Percentiles rank a stretch among this genome's conserved stretches.
These are phyloP conservation scores for Achroia grisella DNA, from an alignment of 1,140 invertebrate species.

Conservation along the genomic window DNA sequence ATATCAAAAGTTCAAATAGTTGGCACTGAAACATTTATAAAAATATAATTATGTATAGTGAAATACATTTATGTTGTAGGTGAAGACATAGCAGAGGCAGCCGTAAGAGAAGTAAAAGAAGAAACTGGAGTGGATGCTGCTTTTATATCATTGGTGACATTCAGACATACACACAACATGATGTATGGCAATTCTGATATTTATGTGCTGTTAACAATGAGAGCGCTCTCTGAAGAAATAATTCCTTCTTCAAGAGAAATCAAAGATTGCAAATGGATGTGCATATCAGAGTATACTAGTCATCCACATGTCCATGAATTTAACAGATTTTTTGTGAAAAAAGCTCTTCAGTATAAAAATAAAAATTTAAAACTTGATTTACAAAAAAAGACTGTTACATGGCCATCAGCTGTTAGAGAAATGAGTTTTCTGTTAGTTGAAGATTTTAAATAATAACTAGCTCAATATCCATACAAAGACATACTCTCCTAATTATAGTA, in stretches of 20 bases:
- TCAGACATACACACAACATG: conserved; percentile 82
- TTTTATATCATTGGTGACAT: conserved; percentile 84
- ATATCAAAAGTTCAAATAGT: too few species aligned
- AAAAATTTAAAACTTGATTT: conserved; percentile 76
- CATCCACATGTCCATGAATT: conserved; percentile 84
- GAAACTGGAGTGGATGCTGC: conserved; percentile 88
- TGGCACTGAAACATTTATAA: not conserved
- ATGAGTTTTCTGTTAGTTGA: conserved; percentile 43
- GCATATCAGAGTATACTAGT: conserved; percentile 81
- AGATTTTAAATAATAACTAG: conserved; percentile 7
- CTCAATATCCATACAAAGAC: too few species aligned
- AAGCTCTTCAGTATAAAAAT: conserved; percentile 78
- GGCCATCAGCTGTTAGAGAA: conserved; percentile 36
- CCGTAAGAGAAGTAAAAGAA: conserved; percentile 89
- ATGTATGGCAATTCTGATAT: conserved; percentile 90
- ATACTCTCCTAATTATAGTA: too few species aligned
- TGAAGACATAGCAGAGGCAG: conserved; percentile 86
- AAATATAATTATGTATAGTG: conserved; percentile 1
- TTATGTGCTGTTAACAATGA: conserved; percentile 85
- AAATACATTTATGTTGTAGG: conserved; percentile 67
- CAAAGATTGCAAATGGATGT: conserved; percentile 87
- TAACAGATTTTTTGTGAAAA: conserved; percentile 80
- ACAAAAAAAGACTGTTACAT: conserved; percentile 55
- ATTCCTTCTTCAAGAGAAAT: conserved; percentile 84
- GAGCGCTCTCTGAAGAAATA: conserved; percentile 79